Evolutionary conservation across 2,888 invertebrate species (phyloP), one percentile per base, ranked within the genome.

Genomic region (Phymatocera aterrima): DNA sequence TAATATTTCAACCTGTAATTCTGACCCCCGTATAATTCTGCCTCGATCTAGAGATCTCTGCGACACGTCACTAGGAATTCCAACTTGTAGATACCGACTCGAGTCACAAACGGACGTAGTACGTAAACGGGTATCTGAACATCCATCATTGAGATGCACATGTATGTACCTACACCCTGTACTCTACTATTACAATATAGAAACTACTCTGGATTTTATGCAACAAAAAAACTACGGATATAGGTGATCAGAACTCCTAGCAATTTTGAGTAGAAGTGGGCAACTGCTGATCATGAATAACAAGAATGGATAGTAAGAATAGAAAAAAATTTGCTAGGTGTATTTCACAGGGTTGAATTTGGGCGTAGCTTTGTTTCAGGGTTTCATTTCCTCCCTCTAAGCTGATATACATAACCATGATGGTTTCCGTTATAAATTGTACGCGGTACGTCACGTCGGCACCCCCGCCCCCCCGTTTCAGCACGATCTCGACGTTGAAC

Each of bases 361-460:
- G 2, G 6, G 48, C 10, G 31, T 54, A 18, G 83, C 83, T 86
- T 87, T 83, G 85, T 86, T 87, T 85, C 83, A 75, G 79, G 81
- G 79, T 82, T 84, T 64, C 10, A 84, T 85, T 85, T 83, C n/a
- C n/a, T 85, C 87, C 84, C 81, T 82, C 78, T 79, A 80, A 81
- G 70, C 79, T 85, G 86, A 88, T 88, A 87, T 88, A 87, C 88
- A 87, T 88, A 87, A 85, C 87, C 85, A 85, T 86, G 84, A 80
- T 82, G 83, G 83, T 83, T 83, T 82, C 85, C 84, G 85, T 75
- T 24, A 40, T 24, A 40, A 15, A 34, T 37, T 72, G 51, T 72
- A 48, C 72, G 31, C 18, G 51, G 51, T 72, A 48, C 72, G 31
- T n/a, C 51, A 40, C 68, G 46, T 34, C 24, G 40, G 37, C 6